Base-by-base conservation (phyloP, 2,888 invertebrate species). In the Phengaris arion region DNA sequence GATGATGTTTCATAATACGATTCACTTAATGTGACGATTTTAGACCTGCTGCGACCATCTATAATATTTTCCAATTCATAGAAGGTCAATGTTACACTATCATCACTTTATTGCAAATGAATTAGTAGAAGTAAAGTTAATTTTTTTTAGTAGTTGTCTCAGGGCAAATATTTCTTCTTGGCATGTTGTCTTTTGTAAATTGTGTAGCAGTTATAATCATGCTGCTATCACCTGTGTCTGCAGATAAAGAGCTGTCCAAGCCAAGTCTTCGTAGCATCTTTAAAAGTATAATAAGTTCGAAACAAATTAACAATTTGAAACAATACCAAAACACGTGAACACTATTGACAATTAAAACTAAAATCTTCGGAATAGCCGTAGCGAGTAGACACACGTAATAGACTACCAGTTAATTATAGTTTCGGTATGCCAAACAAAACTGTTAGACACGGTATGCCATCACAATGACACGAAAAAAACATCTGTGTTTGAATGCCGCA, bases 141-240 rank as follows among this genome's bases (percentile, higher is more conserved):
- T 22, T 22, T 22, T 22, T 22, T 22, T 0, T 22, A 22, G 22
- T 22, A 22, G 94, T 2, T 2, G 87, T 79, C 57, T 91, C 89
- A 6, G 93, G 90, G 78, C 93, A 92, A 77, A 93, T 89, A 77
- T 85, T 89, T 35, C 92, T 87, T 2, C 90, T 87, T 51, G 93
- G 93, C 91, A 93, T 88, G 79, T 90, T 91, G 6, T 90, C 91
- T 55, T 87, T 85, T 0, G 93, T 93, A 78, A 93, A 84, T 81
- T 94, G 94, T 4, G 88, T 88, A 0, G 94, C 94, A 10, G 95
- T 95, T n/a, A 94, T 86, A n/a, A 94, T 84, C 68, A 94, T 89
- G 74, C 94, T 94, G 51, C 90, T 84, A 76, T 95, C 95, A 0
- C 94, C 94, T 5, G 92, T 84, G 78, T 94, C 95, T 0, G 95